Conservation (phyloP, 2,888 invertebrate genomes). For the Camponotus fellah region DNA sequence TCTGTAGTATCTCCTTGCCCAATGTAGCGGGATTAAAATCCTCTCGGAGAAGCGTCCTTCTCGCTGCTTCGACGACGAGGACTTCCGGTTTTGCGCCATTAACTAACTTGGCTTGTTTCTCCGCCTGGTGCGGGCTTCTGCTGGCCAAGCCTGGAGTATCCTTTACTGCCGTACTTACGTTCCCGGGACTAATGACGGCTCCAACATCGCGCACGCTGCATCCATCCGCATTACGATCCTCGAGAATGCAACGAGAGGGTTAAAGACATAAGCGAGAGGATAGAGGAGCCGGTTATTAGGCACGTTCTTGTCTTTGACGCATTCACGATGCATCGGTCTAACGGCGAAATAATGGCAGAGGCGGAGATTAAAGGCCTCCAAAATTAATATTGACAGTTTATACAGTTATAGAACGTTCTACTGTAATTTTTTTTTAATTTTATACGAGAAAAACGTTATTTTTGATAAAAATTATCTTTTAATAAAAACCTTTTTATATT, state of each 20-base stretch:
- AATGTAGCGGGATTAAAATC: conserved; percentile 63
- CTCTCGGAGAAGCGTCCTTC: conserved; percentile 31
- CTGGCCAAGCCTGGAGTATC: conserved; percentile 57
- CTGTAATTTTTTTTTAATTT: neutral
- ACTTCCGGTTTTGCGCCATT: conserved; percentile 71
- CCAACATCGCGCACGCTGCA: conserved; percentile 20
- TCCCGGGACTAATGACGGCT: conserved; percentile 59
- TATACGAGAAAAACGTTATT: neutral
- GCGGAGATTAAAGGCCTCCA: neutral
- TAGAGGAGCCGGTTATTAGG: conserved; percentile 32
- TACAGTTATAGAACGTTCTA: neutral
- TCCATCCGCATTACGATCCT: conserved; percentile 38
- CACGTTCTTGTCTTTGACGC: conserved; percentile 35
- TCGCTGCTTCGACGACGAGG: conserved; percentile 17
- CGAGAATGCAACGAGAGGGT: conserved; percentile 28
- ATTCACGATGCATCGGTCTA: conserved; percentile 18
- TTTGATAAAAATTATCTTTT: neutral
- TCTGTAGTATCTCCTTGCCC: conserved; percentile 26
- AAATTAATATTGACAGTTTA: neutral
- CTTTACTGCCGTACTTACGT: conserved; percentile 56
- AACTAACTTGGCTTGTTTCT: conserved; percentile 62
- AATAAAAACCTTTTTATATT: neutral
- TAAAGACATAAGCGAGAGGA: conserved; percentile 26
- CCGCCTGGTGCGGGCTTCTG: conserved; percentile 47
- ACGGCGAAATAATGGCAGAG: conserved; percentile 22